Evolutionary conservation across 2,888 invertebrate genomes (phyloP), one percentile per base, ranked within the genome.

Genomic region (Eubasilissa splendida): DNA sequence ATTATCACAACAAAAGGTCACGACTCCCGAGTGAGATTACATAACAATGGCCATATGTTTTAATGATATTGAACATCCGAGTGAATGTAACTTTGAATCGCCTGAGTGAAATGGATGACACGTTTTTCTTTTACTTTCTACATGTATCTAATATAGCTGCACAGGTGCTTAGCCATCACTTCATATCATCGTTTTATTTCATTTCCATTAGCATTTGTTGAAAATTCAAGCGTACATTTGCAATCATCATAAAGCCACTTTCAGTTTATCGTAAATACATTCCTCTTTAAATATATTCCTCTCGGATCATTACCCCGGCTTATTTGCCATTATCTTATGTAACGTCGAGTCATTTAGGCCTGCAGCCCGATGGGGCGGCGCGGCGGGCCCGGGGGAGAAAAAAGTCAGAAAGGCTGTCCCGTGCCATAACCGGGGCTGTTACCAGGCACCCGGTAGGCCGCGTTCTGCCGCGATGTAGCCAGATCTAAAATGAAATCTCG

Each of bases 401-500:
- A 77, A 78, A 66, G 74, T 80, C 8, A 58, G 50, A 50, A 70
- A 73, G 68, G 71, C 71, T 78, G 80, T 77, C 75, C 78, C 58
- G 70, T 78, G 74, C 56, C 76, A 59, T 70, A 79, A 66, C 74
- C 65, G 77, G 68, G 59, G 76, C 65, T 22, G 74, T 80, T 82
- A 70, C 65, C 74, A 77, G 77, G 80, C 63, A 78, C 76, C 79
- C 78, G 79, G 71, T 63, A 56, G 31, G 56, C 56, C 33, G 14
- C 56, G n/a, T 9, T 56, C 42, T 42, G 71, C 65, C 63, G 56
- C 68, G 80, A 59, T 59, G 80, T 80, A 78, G 76, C 80, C 82
- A 83, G 82, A 83, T 83, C 83, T 83, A 82, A 83, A 83, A 83
- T 83, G 79, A 82, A 83, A 83, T 83, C 83, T 83, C 79, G 63